These are phyloP conservation scores for Ginglymostoma cirratum DNA, from an alignment of 2,113 vertebrate species.

Conservation along the genomic window DNA sequence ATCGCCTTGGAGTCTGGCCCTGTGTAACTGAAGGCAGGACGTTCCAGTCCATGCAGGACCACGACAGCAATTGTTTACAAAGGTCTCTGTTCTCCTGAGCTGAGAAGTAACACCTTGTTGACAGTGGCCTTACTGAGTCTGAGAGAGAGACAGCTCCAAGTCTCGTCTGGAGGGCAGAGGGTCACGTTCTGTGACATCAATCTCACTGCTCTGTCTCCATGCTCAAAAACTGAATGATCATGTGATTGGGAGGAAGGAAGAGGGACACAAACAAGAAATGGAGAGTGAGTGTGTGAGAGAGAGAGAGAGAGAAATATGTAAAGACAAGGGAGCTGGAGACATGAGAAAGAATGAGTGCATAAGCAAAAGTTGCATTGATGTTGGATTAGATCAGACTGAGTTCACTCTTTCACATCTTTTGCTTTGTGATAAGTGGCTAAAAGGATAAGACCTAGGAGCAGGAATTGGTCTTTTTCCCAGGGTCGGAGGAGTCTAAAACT, in stretches of 20 bases:
- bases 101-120: not conserved
- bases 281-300: too few relatives aligned
- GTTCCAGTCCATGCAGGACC: not conserved
- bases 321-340: not conserved
- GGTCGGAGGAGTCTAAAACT: too few relatives aligned
- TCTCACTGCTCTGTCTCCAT: not conserved
- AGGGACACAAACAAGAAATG: not conserved
- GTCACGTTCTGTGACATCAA: not conserved
- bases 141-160: not conserved
- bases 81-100: not conserved
- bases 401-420: not conserved
- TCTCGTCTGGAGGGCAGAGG: not conserved
- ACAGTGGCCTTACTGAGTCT: not conserved
- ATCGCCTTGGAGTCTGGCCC: not conserved
- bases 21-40: not conserved
- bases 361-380: not conserved
- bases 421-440: not conserved
- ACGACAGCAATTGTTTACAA: not conserved
- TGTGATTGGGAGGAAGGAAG: not conserved
- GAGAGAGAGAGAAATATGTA: not conserved
- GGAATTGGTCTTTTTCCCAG: too few relatives aligned
- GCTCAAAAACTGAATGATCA: not conserved
- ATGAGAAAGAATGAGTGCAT: not conserved
- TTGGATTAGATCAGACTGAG: not conserved
- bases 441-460: too few relatives aligned